Percentiles rank a stretch among this genome's conserved stretches.
phyloP scores from a whole-genome alignment of 2,888 invertebrate species.

The Vanessa cardui region DNA sequence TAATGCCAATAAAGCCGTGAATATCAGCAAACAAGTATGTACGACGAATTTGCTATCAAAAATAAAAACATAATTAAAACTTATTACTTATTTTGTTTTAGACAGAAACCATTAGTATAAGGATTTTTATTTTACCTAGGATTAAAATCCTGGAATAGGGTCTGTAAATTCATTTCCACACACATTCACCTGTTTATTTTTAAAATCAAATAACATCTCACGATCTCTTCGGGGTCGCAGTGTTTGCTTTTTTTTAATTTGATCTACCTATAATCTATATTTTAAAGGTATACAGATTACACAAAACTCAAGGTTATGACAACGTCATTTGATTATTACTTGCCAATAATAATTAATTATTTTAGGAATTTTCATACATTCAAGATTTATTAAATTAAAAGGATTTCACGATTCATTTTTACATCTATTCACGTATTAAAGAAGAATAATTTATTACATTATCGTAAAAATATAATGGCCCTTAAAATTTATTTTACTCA shows the following conservation, averaged over 20 bases:
- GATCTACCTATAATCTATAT: not conserved
- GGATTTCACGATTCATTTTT: not conserved
- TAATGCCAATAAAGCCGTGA: slow-evolving; percentile 94
- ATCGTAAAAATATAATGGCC: too few species aligned
- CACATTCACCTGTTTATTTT: slow-evolving; percentile 63
- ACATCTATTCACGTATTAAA: too few species aligned
- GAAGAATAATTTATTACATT: too few species aligned
- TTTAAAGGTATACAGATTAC: slow-evolving; percentile 5
- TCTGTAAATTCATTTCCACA: slow-evolving; percentile 92
- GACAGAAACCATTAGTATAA: not conserved
- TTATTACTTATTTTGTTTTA: slow-evolving; percentile 5
- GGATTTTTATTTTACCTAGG: slow-evolving; percentile 85
- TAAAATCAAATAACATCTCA: slow-evolving; percentile 45
- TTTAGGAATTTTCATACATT: not conserved
- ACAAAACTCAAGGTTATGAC: not conserved
- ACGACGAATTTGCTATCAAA: slow-evolving; percentile 96
- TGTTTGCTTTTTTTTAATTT: slow-evolving; percentile 6
- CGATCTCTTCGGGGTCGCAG: slow-evolving; percentile 27
- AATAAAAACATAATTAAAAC: slow-evolving; percentile 29
- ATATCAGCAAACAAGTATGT: slow-evolving; percentile 95
- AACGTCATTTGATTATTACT: not conserved
- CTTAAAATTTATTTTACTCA: too few species aligned
- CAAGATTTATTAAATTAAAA: not conserved
- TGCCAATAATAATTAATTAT: not conserved
- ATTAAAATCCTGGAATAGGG: slow-evolving; percentile 95